Evolutionary conservation across 2,888 invertebrate genomes (phyloP).

Genomic region (Iselma pallidipennis): DNA sequence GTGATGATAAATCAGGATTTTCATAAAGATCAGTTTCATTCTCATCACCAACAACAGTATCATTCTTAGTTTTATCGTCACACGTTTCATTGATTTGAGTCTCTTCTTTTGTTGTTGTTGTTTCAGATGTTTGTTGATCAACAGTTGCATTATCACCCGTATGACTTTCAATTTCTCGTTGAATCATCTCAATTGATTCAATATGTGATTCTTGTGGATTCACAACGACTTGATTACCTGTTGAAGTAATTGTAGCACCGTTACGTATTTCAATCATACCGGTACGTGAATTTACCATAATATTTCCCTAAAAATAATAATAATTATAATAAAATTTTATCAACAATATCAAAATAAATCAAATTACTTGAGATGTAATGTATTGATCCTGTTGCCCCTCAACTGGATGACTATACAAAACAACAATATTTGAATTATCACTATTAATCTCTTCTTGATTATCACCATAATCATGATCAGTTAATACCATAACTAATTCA

Average conservation of each 20-base stretch:
- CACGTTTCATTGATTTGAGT: neutral
- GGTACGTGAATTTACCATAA: conserved; percentile 54
- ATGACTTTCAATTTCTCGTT: conserved; percentile 50
- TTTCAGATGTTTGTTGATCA: neutral
- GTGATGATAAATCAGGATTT: conserved; percentile 3
- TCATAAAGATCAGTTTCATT: conserved; percentile 1
- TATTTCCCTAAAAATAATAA: conserved; percentile 48
- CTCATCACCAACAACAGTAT: conserved; percentile 8
- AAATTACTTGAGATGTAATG: conserved; percentile 52
- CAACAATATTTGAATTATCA: conserved; percentile 66
- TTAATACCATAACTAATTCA: conserved; percentile 67
- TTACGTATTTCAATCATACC: conserved; percentile 52
- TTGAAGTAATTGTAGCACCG: conserved; percentile 37
- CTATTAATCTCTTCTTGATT: conserved; percentile 57
- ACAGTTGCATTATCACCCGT: neutral
- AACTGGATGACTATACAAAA: conserved; percentile 66
- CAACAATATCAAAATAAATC: too few species aligned
- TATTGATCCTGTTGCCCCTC: conserved; percentile 62
- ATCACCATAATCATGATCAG: conserved; percentile 63
- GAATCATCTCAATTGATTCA: conserved; percentile 56
- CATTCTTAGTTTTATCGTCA: conserved; percentile 1
- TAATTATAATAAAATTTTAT: neutral
- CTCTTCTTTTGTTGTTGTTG: neutral
- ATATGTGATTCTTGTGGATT: conserved; percentile 40
- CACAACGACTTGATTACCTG: conserved; percentile 41